Evolutionary conservation across 2,888 invertebrate genomes (phyloP), one percentile per base, ranked within the genome.

Genomic region (Pharmacophagus antenor): DNA sequence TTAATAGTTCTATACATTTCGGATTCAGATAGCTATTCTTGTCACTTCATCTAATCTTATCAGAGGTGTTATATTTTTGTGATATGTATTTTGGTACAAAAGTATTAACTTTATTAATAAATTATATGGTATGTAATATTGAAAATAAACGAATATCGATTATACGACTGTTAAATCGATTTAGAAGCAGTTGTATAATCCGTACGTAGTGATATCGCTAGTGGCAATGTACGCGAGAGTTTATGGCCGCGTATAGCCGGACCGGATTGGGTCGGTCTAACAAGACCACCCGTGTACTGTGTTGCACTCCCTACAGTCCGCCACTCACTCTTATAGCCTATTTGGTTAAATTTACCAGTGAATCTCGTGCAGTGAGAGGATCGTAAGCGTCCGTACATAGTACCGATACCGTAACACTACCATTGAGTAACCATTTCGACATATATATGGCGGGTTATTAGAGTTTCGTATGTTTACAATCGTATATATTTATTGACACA

Each of bases 321-420:
- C 74, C 73, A 77, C 76, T 77, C 77, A 72, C 77, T 74, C 69
- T 73, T 76, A 77, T 80, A 77, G 80, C 77, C 82, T 78, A 84
- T 85, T 84, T 83, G 82, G 80, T 76, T 79, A 78, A 82, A 82
- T 83, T 82, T 81, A 81, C 77, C 77, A 79, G 74, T 69, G 74
- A 72, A 73, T 73, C 69, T 73, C 66, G 70, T 61, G 62, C 70
- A 63, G 68, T 70, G 68, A 70, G 68, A 68, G 70, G 67, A 66
- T 64, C 64, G 68, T 69, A 65, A 68, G 65, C 63, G 64, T 52
- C 61, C 62, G 27, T 54, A 55, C 58, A 25, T 23, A 23, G 42
- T 62, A 69, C 68, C 65, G 65, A 69, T 70, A 68, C 67, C 59
- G 63, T 64, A 56, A 63, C 62, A 66, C 67, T 67, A 68, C 62